These are phyloP conservation scores for Crocodylus rhombifer DNA, from an alignment of 2,797 vertebrate genomes.

Conservation along the genomic window DNA sequence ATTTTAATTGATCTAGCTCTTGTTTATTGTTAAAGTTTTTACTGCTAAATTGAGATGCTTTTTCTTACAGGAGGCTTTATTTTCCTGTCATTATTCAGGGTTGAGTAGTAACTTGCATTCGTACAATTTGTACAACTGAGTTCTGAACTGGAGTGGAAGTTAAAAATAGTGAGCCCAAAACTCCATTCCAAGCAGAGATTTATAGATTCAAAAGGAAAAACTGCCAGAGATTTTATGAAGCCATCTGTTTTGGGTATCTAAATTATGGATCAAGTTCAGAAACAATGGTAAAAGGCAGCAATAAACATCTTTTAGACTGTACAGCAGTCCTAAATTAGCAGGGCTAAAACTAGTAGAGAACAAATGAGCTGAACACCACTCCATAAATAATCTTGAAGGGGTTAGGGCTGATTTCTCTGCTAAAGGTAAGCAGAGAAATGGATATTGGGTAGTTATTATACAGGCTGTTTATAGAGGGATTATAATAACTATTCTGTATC, in stretches of 20 bases:
- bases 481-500: neutral
- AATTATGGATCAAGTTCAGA: neutral
- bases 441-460: neutral
- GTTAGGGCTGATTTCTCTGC: neutral
- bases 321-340: neutral
- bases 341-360: neutral
- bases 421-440: neutral
- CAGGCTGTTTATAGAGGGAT: neutral
- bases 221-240: neutral
- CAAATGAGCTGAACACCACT: neutral
- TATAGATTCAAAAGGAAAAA: neutral
- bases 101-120: neutral
- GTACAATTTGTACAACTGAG: neutral
- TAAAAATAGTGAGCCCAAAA: neutral
- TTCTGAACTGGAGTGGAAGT: neutral
- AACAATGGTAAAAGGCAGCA: neutral
- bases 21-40: neutral
- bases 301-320: neutral
- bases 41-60: neutral
- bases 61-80: neutral
- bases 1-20: neutral
- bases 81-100: neutral
- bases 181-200: neutral
- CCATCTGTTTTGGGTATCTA: neutral
- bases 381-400: neutral